Conservation (phyloP, 2,888 invertebrate genomes). For the Apoda limacodes region DNA sequence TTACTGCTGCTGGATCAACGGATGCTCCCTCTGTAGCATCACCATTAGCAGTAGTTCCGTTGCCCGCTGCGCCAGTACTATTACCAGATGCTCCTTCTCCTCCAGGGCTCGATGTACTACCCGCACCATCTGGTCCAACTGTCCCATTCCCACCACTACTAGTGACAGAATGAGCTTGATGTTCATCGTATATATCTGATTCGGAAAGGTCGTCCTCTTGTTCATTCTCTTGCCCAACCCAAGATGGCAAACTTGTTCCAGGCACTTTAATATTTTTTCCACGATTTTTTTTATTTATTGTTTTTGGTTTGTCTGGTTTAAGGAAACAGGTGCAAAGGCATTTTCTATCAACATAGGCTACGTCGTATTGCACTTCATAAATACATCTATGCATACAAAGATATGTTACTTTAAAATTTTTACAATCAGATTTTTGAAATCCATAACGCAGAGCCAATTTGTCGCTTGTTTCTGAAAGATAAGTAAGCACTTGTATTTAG, state of each 20-base stretch:
- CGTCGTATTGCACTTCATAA: constrained; percentile 29
- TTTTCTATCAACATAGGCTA: constrained; percentile 36
- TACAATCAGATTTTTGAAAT: constrained; percentile 40
- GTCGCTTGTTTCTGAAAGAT: constrained; percentile 16
- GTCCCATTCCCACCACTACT: background rate
- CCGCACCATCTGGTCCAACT: too few species aligned
- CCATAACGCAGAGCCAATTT: constrained; percentile 37
- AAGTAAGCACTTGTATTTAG: too few species aligned
- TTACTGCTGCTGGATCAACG: too few species aligned
- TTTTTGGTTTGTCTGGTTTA: constrained; percentile 28
- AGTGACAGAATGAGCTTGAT: too few species aligned
- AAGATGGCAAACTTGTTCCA: constrained; percentile 24
- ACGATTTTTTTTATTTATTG: constrained; percentile 9
- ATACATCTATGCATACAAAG: constrained; percentile 42
- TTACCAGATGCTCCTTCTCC: too few species aligned
- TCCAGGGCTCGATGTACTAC: too few species aligned
- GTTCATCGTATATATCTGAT: too few species aligned
- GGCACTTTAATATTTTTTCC: background rate
- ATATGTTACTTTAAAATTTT: constrained; percentile 32
- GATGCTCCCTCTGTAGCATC: too few species aligned
- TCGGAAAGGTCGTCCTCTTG: too few species aligned
- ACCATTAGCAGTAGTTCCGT: too few species aligned
- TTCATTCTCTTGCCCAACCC: constrained; percentile 27
- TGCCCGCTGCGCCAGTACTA: too few species aligned
- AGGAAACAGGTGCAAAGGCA: constrained; percentile 40